Evolutionary conservation across 2,888 invertebrate genomes (phyloP).

Genomic region (Cephus pygmeus): DNA sequence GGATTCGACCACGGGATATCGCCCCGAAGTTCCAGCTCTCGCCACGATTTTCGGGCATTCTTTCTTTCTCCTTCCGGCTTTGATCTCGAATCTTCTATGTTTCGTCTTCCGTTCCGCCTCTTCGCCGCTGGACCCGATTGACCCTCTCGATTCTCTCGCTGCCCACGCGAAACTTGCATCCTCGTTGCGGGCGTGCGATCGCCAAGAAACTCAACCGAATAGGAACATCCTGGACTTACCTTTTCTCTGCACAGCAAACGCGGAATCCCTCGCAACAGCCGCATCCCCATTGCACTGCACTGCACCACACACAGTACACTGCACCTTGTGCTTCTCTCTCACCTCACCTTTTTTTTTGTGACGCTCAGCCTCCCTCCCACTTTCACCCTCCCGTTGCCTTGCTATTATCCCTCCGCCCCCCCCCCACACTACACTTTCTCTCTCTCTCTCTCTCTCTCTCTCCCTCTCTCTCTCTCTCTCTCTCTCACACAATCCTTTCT

Average conservation of each 20-base stretch:
- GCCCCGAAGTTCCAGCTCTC: too few species aligned
- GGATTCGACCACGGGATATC: too few species aligned
- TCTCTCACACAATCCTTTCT: background rate
- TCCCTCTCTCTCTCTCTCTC: too few species aligned
- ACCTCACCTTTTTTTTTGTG: slow-evolving; percentile 17
- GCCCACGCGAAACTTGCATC: too few species aligned
- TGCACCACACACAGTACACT: slow-evolving; percentile 28
- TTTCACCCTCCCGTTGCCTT: slow-evolving; percentile 1
- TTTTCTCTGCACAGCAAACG: slow-evolving; percentile 23
- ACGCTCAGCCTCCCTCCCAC: slow-evolving; percentile 13
- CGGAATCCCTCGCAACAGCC: slow-evolving; percentile 23
- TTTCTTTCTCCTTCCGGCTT: too few species aligned
- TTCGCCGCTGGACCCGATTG: too few species aligned
- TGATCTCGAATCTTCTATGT: too few species aligned
- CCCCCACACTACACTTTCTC: background rate
- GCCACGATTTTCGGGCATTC: too few species aligned
- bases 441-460: background rate
- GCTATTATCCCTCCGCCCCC: background rate
- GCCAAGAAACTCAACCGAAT: too few species aligned
- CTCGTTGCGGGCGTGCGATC: too few species aligned
- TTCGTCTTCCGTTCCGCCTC: too few species aligned
- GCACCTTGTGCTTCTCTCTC: slow-evolving; percentile 9
- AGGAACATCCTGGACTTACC: slow-evolving; percentile 16
- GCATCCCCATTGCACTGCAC: slow-evolving; percentile 37
- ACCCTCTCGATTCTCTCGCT: too few species aligned